Conservation (phyloP, 2,797 vertebrate species). For the Eurystomus glaucurus region DNA sequence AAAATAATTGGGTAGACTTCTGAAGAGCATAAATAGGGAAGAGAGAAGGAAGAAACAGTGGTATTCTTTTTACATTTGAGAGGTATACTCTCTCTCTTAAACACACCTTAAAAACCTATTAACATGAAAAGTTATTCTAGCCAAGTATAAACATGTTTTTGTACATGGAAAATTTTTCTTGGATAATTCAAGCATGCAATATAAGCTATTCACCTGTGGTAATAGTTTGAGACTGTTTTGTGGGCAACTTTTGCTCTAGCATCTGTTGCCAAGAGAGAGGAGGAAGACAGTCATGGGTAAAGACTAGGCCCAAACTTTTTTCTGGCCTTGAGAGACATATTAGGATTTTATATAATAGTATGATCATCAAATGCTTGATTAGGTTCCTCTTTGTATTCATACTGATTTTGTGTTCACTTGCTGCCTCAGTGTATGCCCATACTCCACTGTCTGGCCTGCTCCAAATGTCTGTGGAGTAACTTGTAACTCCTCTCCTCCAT, state of each 20-base stretch:
- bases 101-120: background rate
- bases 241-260: background rate
- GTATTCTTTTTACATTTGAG: background rate
- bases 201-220: background rate
- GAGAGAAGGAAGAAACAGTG: background rate
- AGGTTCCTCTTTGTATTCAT: background rate
- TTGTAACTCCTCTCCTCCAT: accelerated
- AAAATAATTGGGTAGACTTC: background rate
- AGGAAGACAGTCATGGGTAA: background rate
- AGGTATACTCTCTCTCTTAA: background rate
- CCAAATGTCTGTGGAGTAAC: accelerated
- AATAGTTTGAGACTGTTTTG: background rate
- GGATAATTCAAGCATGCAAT: background rate
- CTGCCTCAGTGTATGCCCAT: background rate
- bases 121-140: background rate
- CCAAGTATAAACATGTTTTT: background rate
- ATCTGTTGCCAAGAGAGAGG: background rate
- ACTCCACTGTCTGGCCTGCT: background rate
- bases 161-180: background rate
- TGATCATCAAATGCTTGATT: background rate
- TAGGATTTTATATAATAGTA: background rate
- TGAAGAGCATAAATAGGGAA: background rate
- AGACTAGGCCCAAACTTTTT: background rate
- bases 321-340: background rate
- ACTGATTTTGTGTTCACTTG: background rate